These are phyloP conservation scores for Panulirus ornatus DNA, from an alignment of 1,140 invertebrate species.

Conservation along the genomic window DNA sequence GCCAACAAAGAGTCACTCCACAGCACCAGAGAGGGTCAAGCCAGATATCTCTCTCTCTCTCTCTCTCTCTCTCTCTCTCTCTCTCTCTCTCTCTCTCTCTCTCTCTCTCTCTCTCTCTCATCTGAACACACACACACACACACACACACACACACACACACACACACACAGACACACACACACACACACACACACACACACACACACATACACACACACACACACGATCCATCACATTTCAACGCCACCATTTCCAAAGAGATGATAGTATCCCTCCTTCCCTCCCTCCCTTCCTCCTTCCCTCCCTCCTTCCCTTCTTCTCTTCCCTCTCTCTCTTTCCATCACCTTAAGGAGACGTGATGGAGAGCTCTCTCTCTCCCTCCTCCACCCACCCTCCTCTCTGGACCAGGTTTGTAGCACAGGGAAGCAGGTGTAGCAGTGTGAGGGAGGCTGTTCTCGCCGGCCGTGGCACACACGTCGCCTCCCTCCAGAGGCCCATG, in stretches of 20 bases:
- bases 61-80: not conserved
- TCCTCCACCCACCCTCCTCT: not conserved
- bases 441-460: too few species aligned
- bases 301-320: not conserved
- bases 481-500: too few species aligned
- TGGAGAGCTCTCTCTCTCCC: not conserved
- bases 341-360: not conserved
- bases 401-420: too few species aligned
- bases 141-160: constrained; percentile 10
- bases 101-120: not conserved
- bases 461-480: too few species aligned
- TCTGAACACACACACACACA: not conserved
- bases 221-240: too few species aligned
- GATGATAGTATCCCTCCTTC: not conserved
- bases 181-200: not conserved
- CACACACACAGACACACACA: constrained; percentile 13
- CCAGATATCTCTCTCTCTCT: too few species aligned
- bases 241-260: too few species aligned
- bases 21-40: too few species aligned
- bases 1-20: too few species aligned
- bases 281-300: not conserved
- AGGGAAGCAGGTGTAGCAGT: too few species aligned
- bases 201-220: too few species aligned
- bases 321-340: not conserved
- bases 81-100: not conserved